These are phyloP conservation scores for Gobius niger DNA, from an alignment of 2,113 vertebrate genomes.

Conservation along the genomic window DNA sequence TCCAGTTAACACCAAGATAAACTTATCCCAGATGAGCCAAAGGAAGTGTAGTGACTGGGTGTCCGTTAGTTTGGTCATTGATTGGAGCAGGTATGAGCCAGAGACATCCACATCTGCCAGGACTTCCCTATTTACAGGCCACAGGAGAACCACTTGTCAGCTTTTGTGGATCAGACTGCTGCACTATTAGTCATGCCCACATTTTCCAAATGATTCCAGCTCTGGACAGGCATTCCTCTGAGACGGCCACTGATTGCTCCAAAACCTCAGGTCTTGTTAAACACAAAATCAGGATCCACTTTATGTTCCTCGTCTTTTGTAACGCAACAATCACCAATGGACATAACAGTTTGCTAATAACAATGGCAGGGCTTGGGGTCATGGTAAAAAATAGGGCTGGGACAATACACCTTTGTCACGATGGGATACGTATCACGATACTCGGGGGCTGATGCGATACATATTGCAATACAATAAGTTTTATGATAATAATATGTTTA, in stretches of 20 bases:
- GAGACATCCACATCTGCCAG: slow-evolving; percentile 61
- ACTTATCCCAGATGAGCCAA: slow-evolving; percentile 56
- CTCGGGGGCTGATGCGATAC: no score
- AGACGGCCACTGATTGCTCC: slow-evolving; percentile 40
- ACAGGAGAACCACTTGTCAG: slow-evolving; percentile 61
- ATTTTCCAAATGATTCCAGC: slow-evolving; percentile 49
- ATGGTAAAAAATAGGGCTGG: slow-evolving; percentile 5
- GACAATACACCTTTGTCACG: no score
- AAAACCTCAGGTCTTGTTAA: slow-evolving; percentile 23
- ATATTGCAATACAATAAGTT: no score
- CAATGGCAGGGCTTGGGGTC: neutral
- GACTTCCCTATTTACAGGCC: slow-evolving; percentile 67
- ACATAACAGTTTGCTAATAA: neutral
- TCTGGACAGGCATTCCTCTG: slow-evolving; percentile 45
- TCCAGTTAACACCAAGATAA: slow-evolving; percentile 53
- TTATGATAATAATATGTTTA: no score
- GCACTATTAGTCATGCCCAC: slow-evolving; percentile 58
- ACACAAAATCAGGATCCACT: slow-evolving; percentile 25
- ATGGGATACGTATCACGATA: no score
- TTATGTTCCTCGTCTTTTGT: slow-evolving; percentile 16
- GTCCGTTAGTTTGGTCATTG: slow-evolving; percentile 60
- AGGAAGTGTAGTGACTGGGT: slow-evolving; percentile 59
- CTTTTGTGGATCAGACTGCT: slow-evolving; percentile 50
- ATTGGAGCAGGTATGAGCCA: slow-evolving; percentile 53
- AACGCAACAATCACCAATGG: slow-evolving; percentile 14